Evolutionary conservation across 2,113 vertebrate species (phyloP), one percentile per base, ranked within the genome.

Genomic region (Nansenia antarctica): DNA sequence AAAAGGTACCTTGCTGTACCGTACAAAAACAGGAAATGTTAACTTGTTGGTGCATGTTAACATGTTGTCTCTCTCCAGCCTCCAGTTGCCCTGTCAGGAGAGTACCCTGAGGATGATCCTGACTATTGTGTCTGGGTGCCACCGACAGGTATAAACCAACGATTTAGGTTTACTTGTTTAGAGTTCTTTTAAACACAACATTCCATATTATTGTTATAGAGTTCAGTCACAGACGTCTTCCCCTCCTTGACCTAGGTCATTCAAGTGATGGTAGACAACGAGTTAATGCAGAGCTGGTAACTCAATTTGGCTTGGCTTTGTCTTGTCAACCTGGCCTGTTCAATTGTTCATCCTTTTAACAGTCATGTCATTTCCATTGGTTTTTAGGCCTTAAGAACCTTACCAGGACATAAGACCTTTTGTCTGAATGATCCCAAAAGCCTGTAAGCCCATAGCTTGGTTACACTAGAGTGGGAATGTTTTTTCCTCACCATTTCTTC

Each of bases 71-170:
- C 45, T 73, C 53, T 67, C 61, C 58, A 98, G 96, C 85, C 89
- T 52, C 89, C 93, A 1, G 69, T 52, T 2, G 76, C 92, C 77
- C 87, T 94, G 34, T 91, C 93, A 4, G 88, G 90, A 9, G 86
- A 90, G 73, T 99, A 99, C 80, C 96, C 98, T 59, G 93, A 96
- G 60, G 93, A 99, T 62, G 97, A 99, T 76, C 98, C 98, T 11
- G 96, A 99, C 87, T 99, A 99, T 69, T 97, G 95, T 42, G 89
- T 98, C 18, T 99, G 98, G 98, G 47, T 98, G 47, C 98, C 98
- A 58, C 98, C 97, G 82, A 80, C 90, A 94, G 98, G 98, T 99
- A 93, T 35, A 83, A 62, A 74, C 7, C 0, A 0, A 0, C 49
- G 9, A 12, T 35, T 58, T 6, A 31, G 12, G 5, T 1, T 30